Percentiles rank a stretch among this genome's conserved stretches.
These are phyloP conservation scores for Odontomyia ornata DNA, from an alignment of 2,888 invertebrate genomes.

Conservation along the genomic window DNA sequence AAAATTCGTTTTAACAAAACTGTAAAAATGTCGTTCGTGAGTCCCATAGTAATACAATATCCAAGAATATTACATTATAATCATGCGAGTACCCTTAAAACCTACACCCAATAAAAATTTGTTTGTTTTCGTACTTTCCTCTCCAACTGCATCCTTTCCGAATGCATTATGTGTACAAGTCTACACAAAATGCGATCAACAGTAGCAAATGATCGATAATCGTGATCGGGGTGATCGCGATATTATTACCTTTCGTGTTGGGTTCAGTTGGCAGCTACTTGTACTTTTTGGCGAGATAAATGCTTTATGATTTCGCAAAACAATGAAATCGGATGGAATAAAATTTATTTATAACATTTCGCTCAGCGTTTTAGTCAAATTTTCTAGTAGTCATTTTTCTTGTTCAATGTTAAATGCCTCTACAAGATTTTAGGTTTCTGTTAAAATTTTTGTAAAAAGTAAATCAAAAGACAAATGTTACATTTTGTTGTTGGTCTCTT, in stretches of 20 bases:
- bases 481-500: no score
- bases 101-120: conserved; percentile 2
- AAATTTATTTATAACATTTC: background rate
- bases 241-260: conserved; percentile 59
- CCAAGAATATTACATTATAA: no score
- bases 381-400: no score
- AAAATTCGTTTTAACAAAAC: no score
- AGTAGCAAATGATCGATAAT: conserved; percentile 56
- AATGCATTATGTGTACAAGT: conserved; percentile 8
- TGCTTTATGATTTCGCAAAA: conserved; percentile 29
- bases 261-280: conserved; percentile 30
- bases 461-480: no score
- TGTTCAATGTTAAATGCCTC: no score
- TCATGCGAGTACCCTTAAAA: no score
- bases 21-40: no score
- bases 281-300: conserved; percentile 33
- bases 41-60: no score
- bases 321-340: conserved; percentile 2
- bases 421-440: no score
- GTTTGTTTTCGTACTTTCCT: background rate
- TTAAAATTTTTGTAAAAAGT: no score
- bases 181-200: conserved; percentile 47
- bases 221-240: conserved; percentile 65
- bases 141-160: background rate
- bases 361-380: background rate